phyloP scores from a whole-genome alignment of 2,797 vertebrate genomes.

The Hoplostethus mediterraneus region DNA sequence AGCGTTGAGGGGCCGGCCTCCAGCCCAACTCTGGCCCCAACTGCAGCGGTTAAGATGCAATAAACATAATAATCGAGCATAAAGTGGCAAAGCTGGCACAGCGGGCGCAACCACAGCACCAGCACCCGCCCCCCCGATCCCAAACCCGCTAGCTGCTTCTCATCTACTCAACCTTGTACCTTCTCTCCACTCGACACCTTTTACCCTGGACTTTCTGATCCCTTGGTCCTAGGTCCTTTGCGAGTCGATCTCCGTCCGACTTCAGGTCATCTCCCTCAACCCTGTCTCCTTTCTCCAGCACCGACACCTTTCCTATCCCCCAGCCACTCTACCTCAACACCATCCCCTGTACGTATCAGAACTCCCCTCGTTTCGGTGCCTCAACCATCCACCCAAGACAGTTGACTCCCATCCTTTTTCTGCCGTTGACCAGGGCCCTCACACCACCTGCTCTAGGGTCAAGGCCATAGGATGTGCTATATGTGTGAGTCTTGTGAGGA shows the following conservation, averaged over 20 bases:
- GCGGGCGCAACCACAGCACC: not conserved
- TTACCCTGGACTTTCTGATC: too few relatives aligned
- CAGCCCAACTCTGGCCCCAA: too few relatives aligned
- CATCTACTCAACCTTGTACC: not conserved
- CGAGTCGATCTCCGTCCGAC: too few relatives aligned
- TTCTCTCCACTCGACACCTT: not conserved
- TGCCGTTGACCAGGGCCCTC: constrained; percentile 55
- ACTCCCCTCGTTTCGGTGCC: not conserved
- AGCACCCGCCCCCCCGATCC: not conserved
- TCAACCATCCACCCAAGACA: not conserved
- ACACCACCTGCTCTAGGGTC: constrained; percentile 72
- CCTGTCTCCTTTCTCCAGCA: too few relatives aligned
- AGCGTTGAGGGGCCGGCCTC: too few relatives aligned
- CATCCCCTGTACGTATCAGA: not conserved
- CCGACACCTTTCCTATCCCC: too few relatives aligned
- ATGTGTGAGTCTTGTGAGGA: constrained; percentile 46
- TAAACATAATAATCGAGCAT: not conserved
- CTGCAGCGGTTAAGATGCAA: too few relatives aligned
- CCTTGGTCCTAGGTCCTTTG: too few relatives aligned
- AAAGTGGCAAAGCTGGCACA: not conserved
- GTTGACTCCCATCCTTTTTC: not conserved
- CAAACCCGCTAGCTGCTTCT: too few relatives aligned
- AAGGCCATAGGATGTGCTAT: constrained; percentile 13
- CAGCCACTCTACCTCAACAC: too few relatives aligned
- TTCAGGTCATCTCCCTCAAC: too few relatives aligned